Evolutionary conservation across 2,113 vertebrate species (phyloP).

Genomic region (Struthidea cinerea): DNA sequence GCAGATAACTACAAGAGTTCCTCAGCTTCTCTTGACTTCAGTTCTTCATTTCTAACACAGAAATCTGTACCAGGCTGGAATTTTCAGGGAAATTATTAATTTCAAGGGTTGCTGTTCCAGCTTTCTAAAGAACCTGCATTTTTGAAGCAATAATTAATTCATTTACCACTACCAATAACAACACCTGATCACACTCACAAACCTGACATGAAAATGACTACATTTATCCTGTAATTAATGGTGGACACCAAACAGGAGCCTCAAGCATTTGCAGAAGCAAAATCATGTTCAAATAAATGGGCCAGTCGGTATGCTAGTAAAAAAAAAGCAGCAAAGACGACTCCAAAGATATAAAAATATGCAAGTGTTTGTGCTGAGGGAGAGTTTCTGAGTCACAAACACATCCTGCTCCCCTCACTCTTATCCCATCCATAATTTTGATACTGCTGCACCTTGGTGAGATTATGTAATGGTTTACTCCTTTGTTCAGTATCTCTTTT

Average conservation of each 20-base stretch:
- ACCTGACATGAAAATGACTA: background rate
- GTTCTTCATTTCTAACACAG: background rate
- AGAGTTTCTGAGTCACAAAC: background rate
- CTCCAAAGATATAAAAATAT: background rate
- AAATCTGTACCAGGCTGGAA: background rate
- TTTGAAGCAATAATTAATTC: background rate
- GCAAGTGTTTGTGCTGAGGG: accelerated
- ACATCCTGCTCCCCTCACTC: background rate
- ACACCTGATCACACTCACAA: background rate
- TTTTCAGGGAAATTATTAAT: background rate
- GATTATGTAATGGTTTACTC: background rate
- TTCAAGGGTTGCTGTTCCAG: background rate
- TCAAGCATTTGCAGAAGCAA: background rate
- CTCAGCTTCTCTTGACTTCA: background rate
- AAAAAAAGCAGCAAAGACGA: accelerated
- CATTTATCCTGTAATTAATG: background rate
- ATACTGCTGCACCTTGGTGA: background rate
- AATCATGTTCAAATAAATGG: background rate
- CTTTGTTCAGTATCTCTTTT: background rate
- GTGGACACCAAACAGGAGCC: background rate
- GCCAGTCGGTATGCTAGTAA: background rate
- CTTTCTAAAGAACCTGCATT: background rate
- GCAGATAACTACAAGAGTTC: background rate
- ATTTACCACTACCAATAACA: background rate
- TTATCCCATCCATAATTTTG: background rate